These are phyloP conservation scores for Eupithecia inturbata DNA, from an alignment of 2,888 invertebrate species.

Conservation along the genomic window DNA sequence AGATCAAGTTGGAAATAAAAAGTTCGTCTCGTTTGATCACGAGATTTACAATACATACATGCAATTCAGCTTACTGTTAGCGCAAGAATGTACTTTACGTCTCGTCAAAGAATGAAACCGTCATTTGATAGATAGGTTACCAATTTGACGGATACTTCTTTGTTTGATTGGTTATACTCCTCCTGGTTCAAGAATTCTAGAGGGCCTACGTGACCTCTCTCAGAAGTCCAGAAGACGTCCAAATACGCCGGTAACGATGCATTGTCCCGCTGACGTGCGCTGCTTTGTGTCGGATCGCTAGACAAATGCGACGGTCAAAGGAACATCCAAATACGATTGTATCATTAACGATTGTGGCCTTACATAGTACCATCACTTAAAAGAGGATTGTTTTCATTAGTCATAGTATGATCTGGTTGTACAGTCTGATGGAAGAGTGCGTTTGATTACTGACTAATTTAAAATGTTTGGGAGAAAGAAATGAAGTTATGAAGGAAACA, in stretches of 20 bases:
- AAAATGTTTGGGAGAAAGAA: too few relatives aligned
- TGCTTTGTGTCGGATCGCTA: constrained; percentile 24
- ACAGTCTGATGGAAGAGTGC: background rate
- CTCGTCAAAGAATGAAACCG: background rate
- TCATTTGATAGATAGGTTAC: background rate
- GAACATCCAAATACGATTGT: constrained; percentile 27
- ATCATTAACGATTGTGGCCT: too few relatives aligned
- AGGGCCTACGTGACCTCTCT: constrained; percentile 33
- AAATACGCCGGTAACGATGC: constrained; percentile 41
- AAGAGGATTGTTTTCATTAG: background rate
- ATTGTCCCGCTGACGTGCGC: constrained; percentile 42
- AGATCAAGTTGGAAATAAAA: background rate
- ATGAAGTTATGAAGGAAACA: background rate
- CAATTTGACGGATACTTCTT: background rate
- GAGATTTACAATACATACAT: background rate
- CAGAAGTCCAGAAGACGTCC: constrained; percentile 29
- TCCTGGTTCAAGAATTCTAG: background rate
- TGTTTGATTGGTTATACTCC: background rate
- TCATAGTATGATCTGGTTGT: background rate
- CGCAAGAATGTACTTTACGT: background rate
- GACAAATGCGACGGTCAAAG: constrained; percentile 18
- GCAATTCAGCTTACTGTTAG: background rate
- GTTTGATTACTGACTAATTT: background rate
- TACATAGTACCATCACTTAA: constrained; percentile 26
- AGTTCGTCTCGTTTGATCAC: background rate